Evolutionary conservation across 2,113 vertebrate species (phyloP), one percentile per base, ranked within the genome.

Genomic region (Turdus rufiventris): DNA sequence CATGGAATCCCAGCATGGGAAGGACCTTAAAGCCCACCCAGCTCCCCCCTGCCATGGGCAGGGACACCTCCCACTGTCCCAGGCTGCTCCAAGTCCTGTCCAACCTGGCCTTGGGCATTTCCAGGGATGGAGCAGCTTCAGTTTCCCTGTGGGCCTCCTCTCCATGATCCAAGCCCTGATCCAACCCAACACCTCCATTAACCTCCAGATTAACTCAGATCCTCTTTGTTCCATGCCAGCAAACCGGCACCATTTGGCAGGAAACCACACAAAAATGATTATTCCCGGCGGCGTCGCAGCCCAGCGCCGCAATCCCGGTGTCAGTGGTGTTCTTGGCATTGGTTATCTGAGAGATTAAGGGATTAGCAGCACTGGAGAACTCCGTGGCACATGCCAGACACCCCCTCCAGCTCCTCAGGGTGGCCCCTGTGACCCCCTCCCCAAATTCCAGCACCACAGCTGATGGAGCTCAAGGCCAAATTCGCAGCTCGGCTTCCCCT

Each of bases 111-210:
- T 40, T n/a, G 86, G 38, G 2, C n/a, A 8, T n/a, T 21, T 0
- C 45, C 68, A 60, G 28, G 24, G 45, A 34, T 18, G 61, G 19
- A 2, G 2, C 24, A 53, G 23, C 51, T 60, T n/a, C 43, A 73
- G 43, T 14, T 29, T 0, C 67, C n/a, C 43, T 16, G 58, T 36
- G 9, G 10, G 28, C 53, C 38, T 60, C 53, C 53, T n/a, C 23
- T 14, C 4, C 1, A 0, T 0, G 6, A 45, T 36, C 29, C 50
- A 2, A 15, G 15, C 16, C 24, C 8, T 14, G 57, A 71, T 28
- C 47, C 54, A 40, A 4, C 13, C 48, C 45, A 13, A 3, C 13
- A 10, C 8, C 28, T 38, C 34, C 38, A 15, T 71, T 61, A 75
- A 34, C 72, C 51, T 26, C 16, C 21, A 9, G 58, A 71, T 77